Conservation (phyloP, 2,113 vertebrate genomes). For the Psephotus haematonotus region DNA sequence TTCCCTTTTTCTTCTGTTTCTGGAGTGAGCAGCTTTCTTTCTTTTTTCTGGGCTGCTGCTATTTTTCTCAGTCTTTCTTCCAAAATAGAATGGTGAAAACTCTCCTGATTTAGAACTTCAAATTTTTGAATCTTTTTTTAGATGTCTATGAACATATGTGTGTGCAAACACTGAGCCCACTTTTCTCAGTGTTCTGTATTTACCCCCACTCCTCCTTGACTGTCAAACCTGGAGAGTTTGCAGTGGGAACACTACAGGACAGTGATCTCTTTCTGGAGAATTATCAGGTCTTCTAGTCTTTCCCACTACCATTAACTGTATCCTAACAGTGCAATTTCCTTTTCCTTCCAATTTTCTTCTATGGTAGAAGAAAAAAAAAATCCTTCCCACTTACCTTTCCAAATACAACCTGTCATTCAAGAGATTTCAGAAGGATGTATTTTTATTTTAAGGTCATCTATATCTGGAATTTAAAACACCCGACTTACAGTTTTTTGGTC, state of each 20-base stretch:
- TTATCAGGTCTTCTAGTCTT: neutral
- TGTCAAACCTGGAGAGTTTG: neutral
- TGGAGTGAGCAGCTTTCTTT: neutral
- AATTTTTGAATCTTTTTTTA: neutral
- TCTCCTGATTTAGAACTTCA: neutral
- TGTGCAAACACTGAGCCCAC: neutral
- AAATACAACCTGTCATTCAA: neutral
- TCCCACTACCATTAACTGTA: neutral
- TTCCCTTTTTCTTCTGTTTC: neutral
- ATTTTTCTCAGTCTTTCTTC: neutral
- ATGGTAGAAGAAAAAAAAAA: neutral
- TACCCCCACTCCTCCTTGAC: neutral
- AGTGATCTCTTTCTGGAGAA: neutral
- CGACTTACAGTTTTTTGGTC: neutral
- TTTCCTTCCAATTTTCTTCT: neutral
- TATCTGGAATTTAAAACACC: neutral
- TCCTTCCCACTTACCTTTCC: neutral
- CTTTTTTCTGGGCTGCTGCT: neutral
- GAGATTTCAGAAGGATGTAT: neutral
- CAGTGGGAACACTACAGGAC: neutral
- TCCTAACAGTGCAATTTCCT: neutral
- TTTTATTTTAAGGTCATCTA: neutral
- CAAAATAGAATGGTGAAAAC: neutral
- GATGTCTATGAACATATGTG: neutral
- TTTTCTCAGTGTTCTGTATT: neutral